phyloP scores from a whole-genome alignment of 2,888 invertebrate genomes.

The Tuberolachnus salignus region DNA sequence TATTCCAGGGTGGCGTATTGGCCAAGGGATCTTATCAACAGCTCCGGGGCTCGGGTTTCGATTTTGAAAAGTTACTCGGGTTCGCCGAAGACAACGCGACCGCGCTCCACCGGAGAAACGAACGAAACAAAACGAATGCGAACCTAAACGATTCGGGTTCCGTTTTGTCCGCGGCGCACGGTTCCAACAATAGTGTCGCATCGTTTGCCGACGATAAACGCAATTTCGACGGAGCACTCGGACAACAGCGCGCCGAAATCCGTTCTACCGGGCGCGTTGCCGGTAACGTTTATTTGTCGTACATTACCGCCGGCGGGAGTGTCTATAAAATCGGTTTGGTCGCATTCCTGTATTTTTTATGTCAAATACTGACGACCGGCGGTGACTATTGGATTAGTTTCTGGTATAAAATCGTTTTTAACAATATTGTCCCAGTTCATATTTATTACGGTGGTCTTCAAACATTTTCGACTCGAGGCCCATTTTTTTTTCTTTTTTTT shows the following conservation, averaged over 20 bases:
- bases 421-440: too few species aligned
- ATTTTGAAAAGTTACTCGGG: constrained; percentile 74
- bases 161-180: too few species aligned
- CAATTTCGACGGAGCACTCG: constrained; percentile 6
- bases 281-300: constrained; percentile 70
- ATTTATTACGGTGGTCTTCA: too few species aligned
- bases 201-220: constrained; percentile 21
- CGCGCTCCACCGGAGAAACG: constrained; percentile 38
- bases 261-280: constrained; percentile 71
- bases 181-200: not conserved
- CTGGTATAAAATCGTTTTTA: too few species aligned
- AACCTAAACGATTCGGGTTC: too few species aligned
- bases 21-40: constrained; percentile 71
- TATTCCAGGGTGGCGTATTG: constrained; percentile 64
- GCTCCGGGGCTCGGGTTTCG: constrained; percentile 74
- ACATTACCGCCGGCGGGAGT: constrained; percentile 75
- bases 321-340: constrained; percentile 68
- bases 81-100: constrained; percentile 65
- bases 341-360: constrained; percentile 68
- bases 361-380: constrained; percentile 69
- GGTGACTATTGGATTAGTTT: constrained; percentile 76
- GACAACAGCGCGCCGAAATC: constrained; percentile 66
- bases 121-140: not conserved
- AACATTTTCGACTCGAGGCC: too few species aligned
- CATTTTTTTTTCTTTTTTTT: too few species aligned